These are phyloP conservation scores for Telmatochromis sp. DNA, from an alignment of 2,113 vertebrate species.

Conservation along the genomic window DNA sequence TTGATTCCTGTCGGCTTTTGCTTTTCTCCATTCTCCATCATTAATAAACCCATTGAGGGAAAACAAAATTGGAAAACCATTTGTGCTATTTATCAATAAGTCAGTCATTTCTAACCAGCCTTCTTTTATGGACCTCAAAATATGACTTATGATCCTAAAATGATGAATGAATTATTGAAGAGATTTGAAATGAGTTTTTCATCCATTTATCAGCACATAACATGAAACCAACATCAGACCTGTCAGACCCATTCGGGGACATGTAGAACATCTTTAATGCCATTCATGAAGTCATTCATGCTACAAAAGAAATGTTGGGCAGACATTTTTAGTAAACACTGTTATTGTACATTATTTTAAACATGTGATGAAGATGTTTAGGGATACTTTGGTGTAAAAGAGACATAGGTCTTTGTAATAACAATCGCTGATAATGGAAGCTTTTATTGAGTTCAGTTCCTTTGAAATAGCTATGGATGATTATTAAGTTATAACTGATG, in stretches of 20 bases:
- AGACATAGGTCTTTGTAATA: neutral
- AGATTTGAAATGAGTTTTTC: slow-evolving; percentile 28
- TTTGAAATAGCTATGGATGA: neutral
- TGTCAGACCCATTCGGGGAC: neutral
- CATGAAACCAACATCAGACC: neutral
- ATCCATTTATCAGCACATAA: slow-evolving; percentile 10
- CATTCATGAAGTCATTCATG: neutral
- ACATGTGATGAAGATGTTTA: neutral
- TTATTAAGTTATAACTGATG: neutral
- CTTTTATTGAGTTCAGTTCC: neutral
- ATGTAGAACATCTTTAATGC: neutral
- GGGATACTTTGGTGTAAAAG: neutral
- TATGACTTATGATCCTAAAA: neutral
- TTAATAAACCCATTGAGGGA: neutral
- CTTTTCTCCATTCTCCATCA: neutral
- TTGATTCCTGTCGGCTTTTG: slow-evolving; percentile 1
- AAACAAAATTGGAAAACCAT: slow-evolving; percentile 1
- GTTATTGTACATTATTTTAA: neutral
- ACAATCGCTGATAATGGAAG: neutral
- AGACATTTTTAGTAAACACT: neutral
- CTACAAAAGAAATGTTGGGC: neutral
- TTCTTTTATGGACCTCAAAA: neutral
- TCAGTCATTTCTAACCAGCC: neutral
- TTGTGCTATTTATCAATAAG: slow-evolving; percentile 7
- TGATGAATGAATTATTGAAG: neutral